Conservation (phyloP, 2,113 vertebrate genomes). For the Caloenas nicobarica region DNA sequence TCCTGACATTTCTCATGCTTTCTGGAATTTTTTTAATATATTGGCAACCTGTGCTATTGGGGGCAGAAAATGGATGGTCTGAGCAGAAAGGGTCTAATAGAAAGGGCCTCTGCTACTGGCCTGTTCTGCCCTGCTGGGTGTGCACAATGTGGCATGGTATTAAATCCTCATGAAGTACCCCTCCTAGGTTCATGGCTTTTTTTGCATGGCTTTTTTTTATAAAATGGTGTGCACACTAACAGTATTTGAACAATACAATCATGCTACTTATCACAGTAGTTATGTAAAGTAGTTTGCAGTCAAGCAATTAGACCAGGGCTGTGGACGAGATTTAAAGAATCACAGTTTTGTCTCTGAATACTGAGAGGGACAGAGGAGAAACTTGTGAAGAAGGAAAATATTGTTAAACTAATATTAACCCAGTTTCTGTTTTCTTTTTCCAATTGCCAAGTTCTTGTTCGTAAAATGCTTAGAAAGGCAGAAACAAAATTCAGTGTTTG, state of each 20-base stretch:
- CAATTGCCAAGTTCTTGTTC: not conserved
- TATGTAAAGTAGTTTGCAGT: not conserved
- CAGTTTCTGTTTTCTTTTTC: not conserved
- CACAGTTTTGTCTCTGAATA: not conserved
- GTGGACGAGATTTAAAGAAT: not conserved
- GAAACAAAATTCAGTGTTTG: not conserved
- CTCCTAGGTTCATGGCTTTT: not conserved
- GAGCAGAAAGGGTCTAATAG: not conserved
- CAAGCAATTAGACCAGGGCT: not conserved
- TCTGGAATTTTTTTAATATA: not conserved
- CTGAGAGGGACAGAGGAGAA: not conserved
- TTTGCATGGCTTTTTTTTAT: not conserved
- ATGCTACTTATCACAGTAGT: not conserved
- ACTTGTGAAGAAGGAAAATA: not conserved
- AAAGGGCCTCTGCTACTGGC: not conserved
- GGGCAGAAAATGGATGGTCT: not conserved
- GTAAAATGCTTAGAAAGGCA: slow-evolving; percentile 29
- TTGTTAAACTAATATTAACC: not conserved
- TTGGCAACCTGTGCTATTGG: not conserved
- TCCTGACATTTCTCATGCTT: not conserved
- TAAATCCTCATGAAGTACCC: not conserved
- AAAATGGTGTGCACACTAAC: not conserved
- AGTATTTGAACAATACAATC: not conserved
- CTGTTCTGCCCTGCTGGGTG: not conserved
- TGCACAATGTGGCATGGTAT: not conserved